Base-by-base conservation (phyloP, 1,140 invertebrate genomes). In the Marisa cornuarietis region DNA sequence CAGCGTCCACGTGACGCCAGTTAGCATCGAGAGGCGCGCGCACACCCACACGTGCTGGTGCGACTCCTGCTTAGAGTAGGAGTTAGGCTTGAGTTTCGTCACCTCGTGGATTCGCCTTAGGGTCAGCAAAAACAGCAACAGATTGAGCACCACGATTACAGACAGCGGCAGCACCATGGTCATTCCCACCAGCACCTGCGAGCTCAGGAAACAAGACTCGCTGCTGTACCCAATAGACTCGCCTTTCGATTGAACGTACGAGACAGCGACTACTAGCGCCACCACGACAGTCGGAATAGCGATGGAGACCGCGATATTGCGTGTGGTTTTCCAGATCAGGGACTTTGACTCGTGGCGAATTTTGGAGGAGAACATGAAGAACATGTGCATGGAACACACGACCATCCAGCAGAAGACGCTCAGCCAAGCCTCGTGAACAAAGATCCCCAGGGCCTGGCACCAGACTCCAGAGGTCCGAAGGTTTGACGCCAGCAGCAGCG, bases 1-100 rank as follows among this genome's bases (percentile, higher is more conserved):
- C 42, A 90, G 79, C 10, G 91, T 89, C 93, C 93, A 94, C 9
- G 92, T 91, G 9, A 93, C 81, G 9, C 93, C 93, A 91, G 92
- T 93, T n/a, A 93, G 84, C 10, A 18, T 62, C 9, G 78, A 82
- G 0, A 85, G 62, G 61, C 81, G 79, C 11, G 81, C n/a, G 73
- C 78, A 83, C 26, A 85, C 79, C 51, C 18, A 31, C 31, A 82
- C 72, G 62, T 80, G 52, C 16, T 78, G 65, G 65, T 31, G 65
- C 3, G 65, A 8, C 10, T 68, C 65, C 14, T 31, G 65, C 65
- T 13, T 31, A 10, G n/a, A 24, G n/a, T 68, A 5, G 2, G 65
- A 14, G 65, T 62, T 24, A 71, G 8, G 72, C 77, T 24, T 24
- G n/a, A 20, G 68, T 51, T 13, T 42, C 14, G 13, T n/a, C 22